Evolutionary conservation across 2,797 vertebrate genomes (phyloP).

Genomic region (Valencia hispanica): DNA sequence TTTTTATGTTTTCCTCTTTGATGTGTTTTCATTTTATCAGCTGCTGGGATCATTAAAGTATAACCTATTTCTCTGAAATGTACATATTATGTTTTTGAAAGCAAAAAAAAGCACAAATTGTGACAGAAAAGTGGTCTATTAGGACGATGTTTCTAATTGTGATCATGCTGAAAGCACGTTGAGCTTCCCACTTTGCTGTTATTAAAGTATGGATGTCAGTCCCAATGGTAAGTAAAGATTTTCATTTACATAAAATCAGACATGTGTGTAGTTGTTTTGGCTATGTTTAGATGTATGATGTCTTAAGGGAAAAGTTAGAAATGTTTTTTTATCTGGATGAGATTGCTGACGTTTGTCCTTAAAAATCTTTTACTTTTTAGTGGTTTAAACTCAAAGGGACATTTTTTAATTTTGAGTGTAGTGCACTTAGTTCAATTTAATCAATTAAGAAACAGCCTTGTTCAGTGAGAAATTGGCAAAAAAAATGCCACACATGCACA

Average conservation of each 20-base stretch:
- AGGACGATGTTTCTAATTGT: too few relatives aligned
- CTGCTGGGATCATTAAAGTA: too few relatives aligned
- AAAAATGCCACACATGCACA: background rate
- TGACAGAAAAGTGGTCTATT: too few relatives aligned
- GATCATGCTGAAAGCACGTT: too few relatives aligned
- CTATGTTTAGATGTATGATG: background rate
- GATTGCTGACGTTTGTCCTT: background rate
- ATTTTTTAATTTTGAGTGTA: background rate
- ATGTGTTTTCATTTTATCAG: too few relatives aligned
- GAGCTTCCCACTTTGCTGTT: too few relatives aligned
- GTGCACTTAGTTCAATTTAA: background rate
- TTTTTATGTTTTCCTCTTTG: too few relatives aligned
- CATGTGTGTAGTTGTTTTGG: background rate
- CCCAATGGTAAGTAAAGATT: background rate
- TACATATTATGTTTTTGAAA: too few relatives aligned
- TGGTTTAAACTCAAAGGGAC: background rate
- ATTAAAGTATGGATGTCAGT: background rate
- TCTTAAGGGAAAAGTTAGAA: background rate
- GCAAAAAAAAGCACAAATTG: too few relatives aligned
- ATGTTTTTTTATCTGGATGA: background rate
- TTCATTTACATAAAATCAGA: too few relatives aligned
- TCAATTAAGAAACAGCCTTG: background rate
- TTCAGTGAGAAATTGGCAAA: background rate
- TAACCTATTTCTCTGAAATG: too few relatives aligned
- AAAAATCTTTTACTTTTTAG: background rate